Conservation (phyloP, 2,888 invertebrate species). For the Platerodrilus igneus region DNA sequence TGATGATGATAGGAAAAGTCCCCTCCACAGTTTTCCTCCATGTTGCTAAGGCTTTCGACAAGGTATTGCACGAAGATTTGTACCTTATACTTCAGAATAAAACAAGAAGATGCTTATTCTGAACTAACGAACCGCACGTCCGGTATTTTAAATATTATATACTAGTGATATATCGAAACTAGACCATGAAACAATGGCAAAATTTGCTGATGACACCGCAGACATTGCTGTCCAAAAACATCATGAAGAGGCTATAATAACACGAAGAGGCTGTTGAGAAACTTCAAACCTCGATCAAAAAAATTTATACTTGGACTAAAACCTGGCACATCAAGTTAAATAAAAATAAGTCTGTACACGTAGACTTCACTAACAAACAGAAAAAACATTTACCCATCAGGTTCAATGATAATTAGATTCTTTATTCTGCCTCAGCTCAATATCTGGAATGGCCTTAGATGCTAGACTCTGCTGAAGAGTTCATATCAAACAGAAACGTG, state of each 20-base stretch:
- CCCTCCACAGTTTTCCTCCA: constrained; percentile 3
- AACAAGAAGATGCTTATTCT: constrained; percentile 5
- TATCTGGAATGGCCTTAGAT: constrained; percentile 16
- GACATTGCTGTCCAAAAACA: constrained; percentile 13
- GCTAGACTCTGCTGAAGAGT: constrained; percentile 21
- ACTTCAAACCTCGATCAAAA: constrained; percentile 21
- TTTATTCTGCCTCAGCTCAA: constrained; percentile 15
- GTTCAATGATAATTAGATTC: constrained; percentile 17
- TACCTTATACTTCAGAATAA: constrained; percentile 8
- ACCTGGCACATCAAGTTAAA: constrained; percentile 29
- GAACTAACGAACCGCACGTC: constrained; percentile 8
- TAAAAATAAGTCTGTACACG: constrained; percentile 28
- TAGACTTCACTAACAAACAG: constrained; percentile 28
- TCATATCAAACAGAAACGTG: constrained; percentile 24
- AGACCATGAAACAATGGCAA: constrained; percentile 17
- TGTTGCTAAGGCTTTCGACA: no score
- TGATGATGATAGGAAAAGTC: no score
- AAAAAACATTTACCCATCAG: constrained; percentile 12
- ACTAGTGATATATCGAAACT: constrained; percentile 22
- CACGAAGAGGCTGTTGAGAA: constrained; percentile 9
- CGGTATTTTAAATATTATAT: constrained; percentile 20
- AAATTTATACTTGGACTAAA: constrained; percentile 24
- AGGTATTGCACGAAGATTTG: no score
- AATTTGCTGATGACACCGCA: constrained; percentile 27
- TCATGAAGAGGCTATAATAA: constrained; percentile 9